Conservation (phyloP, 2,797 vertebrate species). For the Crocidura indochinensis region DNA sequence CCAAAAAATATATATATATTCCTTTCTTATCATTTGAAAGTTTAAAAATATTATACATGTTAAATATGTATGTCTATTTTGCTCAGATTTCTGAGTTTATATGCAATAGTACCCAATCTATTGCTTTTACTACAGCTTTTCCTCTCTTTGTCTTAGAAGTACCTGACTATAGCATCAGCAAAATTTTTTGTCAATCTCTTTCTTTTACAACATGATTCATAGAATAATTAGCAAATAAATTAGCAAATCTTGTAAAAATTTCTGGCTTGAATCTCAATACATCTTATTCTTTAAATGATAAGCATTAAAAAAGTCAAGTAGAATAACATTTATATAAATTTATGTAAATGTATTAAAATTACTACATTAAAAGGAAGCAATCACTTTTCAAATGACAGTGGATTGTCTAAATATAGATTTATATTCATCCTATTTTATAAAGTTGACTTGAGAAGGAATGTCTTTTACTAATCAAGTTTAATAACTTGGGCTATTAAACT, state of each 20-base stretch:
- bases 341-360: conserved; percentile 58
- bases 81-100: not conserved
- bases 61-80: not conserved
- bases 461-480: conserved; percentile 49
- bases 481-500: not conserved
- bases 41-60: not conserved
- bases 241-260: not conserved
- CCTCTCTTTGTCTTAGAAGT: not conserved
- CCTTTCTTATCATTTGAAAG: conserved; percentile 46
- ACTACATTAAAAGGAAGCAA: conserved; percentile 53
- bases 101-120: not conserved
- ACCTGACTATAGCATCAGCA: not conserved
- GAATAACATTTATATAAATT: conserved; percentile 57
- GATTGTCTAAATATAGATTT: conserved; percentile 61
- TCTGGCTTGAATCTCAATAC: not conserved
- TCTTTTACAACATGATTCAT: not conserved
- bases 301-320: conserved; percentile 47
- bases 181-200: conserved; percentile 33
- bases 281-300: conserved; percentile 43
- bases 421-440: conserved; percentile 36
- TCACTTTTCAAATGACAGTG: conserved; percentile 47
- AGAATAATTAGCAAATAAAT: conserved; percentile 2
- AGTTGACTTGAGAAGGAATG: not conserved
- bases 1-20: no score
- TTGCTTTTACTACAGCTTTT: not conserved